Base-by-base conservation (phyloP, 2,888 invertebrate genomes). In the Agelastica alni region DNA sequence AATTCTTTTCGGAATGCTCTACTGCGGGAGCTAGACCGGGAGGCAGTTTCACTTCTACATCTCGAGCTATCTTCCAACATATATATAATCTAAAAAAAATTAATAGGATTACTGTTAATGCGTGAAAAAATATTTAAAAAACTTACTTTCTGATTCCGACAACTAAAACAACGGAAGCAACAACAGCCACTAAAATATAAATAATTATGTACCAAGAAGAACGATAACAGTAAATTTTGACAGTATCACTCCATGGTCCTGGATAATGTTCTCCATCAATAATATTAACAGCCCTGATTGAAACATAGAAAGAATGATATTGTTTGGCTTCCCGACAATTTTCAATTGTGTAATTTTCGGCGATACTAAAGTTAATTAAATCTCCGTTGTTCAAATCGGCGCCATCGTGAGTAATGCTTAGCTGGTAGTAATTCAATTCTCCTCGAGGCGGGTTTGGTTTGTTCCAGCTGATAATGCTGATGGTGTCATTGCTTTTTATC, bases 31-130 rank as follows among this genome's bases (percentile, higher is more conserved):
- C 81, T 53, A 88, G 73, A 2, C 87, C 87, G 41, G 83, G 83
- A 14, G 88, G 88, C 57, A 88, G 73, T 63, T 84, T 84, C 9
- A 86, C 83, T 68, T 84, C 83, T 16, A 88, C 84, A 63, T 87
- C 83, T 67, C 82, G 81, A 85, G 87, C 87, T 9, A 54, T 81
- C 66, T 81, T 81, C 65, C 82, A 84, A 57, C 80, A 82, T 52
- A 79, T 77, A 75, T 85, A 86, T 17, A 82, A 68, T 69, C 86
- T 86, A 60, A 72, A 76, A 73, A 41, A 17, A 32, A 26, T n/a
- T 31, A 14, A 31, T 13, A 45, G 4, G 6, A 5, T 3, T 36
- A 36, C 7, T 36, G 36, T 36, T 12, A 7, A 36, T 13, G 13
- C 13, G 3, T 4, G 22, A 22, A 22, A 22, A 22, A 22, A 7